Evolutionary conservation across 2,888 invertebrate genomes (phyloP).

Genomic region (Ophion ellenae): DNA sequence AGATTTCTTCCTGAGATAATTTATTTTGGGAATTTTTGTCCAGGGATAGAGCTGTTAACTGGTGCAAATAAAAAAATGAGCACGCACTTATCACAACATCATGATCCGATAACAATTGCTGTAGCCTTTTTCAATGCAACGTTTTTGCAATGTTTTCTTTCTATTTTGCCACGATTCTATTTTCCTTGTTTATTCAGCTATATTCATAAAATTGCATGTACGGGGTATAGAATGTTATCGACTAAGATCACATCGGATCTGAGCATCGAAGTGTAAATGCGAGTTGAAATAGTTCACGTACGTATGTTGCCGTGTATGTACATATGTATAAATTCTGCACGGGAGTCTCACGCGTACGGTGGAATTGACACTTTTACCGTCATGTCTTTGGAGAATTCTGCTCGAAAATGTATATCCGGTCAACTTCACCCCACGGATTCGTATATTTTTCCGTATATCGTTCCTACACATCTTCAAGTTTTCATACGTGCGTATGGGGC

Average conservation of each 20-base stretch:
- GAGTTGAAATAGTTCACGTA: conserved; percentile 36
- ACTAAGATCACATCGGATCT: conserved; percentile 37
- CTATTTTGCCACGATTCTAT: background rate
- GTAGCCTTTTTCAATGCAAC: background rate
- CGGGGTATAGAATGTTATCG: conserved; percentile 15
- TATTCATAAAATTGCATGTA: conserved; percentile 11
- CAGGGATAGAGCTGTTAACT: background rate
- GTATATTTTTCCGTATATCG: background rate
- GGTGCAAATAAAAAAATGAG: background rate
- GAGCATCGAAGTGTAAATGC: conserved; percentile 34
- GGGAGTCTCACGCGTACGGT: background rate
- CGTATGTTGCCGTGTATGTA: background rate
- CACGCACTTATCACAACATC: background rate
- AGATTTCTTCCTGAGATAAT: background rate
- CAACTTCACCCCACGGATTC: conserved; percentile 25
- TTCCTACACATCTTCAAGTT: background rate
- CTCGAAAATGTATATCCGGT: background rate
- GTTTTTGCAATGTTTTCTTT: background rate
- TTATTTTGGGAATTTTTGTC: background rate
- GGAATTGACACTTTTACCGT: conserved; percentile 26
- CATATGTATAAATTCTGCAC: background rate
- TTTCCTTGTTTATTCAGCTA: conserved; percentile 4
- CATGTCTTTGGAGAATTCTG: background rate
- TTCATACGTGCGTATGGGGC: background rate
- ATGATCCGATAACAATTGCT: background rate